These are phyloP conservation scores for Lagorchestes hirsutus DNA, from an alignment of 2,797 vertebrate species.

Conservation along the genomic window DNA sequence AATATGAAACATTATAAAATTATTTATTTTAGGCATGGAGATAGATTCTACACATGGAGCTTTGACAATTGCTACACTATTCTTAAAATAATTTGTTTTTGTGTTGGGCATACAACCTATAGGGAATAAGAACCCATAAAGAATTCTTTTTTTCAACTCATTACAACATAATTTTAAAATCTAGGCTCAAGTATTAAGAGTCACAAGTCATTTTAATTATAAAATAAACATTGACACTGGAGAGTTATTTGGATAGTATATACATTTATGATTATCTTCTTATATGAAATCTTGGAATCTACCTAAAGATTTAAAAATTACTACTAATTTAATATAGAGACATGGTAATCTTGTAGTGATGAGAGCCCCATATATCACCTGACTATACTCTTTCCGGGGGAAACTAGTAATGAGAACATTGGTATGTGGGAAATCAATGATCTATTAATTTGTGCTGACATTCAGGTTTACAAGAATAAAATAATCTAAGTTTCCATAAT, in stretches of 20 bases:
- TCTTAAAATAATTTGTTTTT: neutral
- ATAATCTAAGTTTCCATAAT: neutral
- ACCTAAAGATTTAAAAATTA: neutral
- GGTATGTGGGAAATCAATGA: neutral
- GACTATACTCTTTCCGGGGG: neutral
- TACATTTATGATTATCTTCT: neutral
- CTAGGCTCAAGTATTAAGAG: neutral
- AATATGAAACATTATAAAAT: constrained; percentile 22
- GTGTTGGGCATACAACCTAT: neutral
- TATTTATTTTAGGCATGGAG: neutral
- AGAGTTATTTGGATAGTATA: neutral
- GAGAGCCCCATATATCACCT: neutral
- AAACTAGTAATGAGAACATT: neutral
- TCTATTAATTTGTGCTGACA: neutral
- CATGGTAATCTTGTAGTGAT: neutral
- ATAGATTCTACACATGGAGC: neutral
- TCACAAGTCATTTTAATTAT: neutral
- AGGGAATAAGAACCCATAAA: neutral
- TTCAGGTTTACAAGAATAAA: neutral
- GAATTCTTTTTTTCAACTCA: neutral
- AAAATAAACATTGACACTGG: neutral
- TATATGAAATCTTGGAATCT: neutral
- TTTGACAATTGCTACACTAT: neutral
- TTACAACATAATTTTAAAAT: neutral
- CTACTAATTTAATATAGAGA: neutral